These are phyloP conservation scores for Mormyrus hasselquistii DNA, from an alignment of 2,797 vertebrate species.

Conservation along the genomic window DNA sequence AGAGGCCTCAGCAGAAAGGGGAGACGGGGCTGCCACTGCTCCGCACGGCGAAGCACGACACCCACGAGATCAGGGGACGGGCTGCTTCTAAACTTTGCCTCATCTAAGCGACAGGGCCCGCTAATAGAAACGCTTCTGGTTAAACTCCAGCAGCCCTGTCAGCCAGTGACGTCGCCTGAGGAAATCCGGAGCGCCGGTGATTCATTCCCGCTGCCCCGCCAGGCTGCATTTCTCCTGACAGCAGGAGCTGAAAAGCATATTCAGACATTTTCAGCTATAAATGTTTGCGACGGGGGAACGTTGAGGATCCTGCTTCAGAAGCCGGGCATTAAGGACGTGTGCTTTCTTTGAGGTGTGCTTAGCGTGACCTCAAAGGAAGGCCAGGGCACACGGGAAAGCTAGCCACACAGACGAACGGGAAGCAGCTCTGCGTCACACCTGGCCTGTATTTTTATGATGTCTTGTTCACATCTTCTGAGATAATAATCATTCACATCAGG, in stretches of 20 bases:
- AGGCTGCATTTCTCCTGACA: background rate
- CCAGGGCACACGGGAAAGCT: background rate
- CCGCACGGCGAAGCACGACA: background rate
- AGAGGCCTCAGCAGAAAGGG: background rate
- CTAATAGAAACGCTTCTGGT: background rate
- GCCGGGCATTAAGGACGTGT: background rate
- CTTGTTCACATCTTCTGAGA: background rate
- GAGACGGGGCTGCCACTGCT: background rate
- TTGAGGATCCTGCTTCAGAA: background rate
- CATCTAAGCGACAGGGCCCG: background rate
- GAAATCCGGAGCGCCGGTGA: background rate
- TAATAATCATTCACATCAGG: slow-evolving; percentile 1
- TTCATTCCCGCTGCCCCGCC: background rate
- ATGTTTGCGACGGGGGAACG: background rate
- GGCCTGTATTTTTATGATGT: background rate
- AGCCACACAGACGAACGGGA: background rate
- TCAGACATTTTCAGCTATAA: background rate
- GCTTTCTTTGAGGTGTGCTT: background rate
- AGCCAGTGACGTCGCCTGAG: background rate
- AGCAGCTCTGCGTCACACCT: background rate
- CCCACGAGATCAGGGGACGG: background rate
- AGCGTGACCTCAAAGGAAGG: background rate
- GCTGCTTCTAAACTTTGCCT: background rate
- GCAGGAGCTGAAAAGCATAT: background rate
- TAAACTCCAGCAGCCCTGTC: background rate